Evolutionary conservation across 2,888 invertebrate genomes (phyloP), one percentile per base, ranked within the genome.

Genomic region (Halocaridina rubra): DNA sequence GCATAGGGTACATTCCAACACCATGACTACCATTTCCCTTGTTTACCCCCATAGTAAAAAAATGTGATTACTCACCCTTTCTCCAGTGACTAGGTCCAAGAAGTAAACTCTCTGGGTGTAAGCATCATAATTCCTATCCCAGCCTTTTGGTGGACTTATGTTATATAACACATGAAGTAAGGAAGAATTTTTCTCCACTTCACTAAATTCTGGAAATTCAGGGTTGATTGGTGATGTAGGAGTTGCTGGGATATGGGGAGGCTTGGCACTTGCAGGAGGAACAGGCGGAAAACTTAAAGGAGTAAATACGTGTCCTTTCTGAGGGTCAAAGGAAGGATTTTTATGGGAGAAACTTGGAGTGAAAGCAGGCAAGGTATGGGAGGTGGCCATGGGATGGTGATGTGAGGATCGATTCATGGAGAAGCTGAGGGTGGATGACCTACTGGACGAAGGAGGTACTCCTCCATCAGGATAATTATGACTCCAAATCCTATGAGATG

Each of bases 241-340:
- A 29, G 81, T 81, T 19, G 67, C 29, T n/a, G 61, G 64, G 29
- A 33, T 39, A 39, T 81, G 57, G 57, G 29, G 72, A 13, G 86
- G 86, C 53, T 86, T 86, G 74, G 86, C 86, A 80, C 86, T 86
- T 64, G 81, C 81, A 29, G 86, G 86, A 19, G 86, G 86, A 30
- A 67, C 86, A 0, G 53, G 53, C 13, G 86, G 86, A 33, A 64
- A 74, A 13, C 53, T 69, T 3, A 16, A 7, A n/a, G 19, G 64
- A 32, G 5, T 64, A n/a, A 59, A 16, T 10, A 32, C 19, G 0
- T 46, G 59, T 2, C 46, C 27, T 16, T 27, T 53, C 33, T n/a
- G 78, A 27, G 32, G n/a, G 39, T 39, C 10, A 27, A 29, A 29
- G 24, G 69, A 33, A 32, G 30, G 22, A n/a, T n/a, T 7, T 29